Base-by-base conservation (phyloP, 2,113 vertebrate genomes). In the Zosterops lateralis region DNA sequence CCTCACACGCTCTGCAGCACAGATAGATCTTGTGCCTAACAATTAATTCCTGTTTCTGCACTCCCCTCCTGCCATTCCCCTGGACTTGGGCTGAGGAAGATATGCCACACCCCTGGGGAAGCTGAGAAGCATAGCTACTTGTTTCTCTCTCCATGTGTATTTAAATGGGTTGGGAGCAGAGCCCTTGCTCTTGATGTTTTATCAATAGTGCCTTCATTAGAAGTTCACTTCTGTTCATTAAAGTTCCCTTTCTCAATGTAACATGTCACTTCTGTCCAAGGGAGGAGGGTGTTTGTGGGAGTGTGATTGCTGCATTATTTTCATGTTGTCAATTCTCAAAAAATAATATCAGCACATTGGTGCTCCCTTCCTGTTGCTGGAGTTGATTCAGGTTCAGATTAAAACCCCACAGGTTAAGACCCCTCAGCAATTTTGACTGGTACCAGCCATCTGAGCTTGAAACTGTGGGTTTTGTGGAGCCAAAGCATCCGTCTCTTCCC, bases 211-310 rank as follows among this genome's bases (percentile, higher is more conserved):
- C 56, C 34, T 86, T 83, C 8, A 1, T 86, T 92, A 71, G 57
- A 86, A 62, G 86, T 89, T 92, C 44, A 17, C 60, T 77, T 83
- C 72, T 96, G 68, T 93, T 96, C 92, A 74, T 78, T 93, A 38
- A 94, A 84, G 60, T 60, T 81, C 51, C 47, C 31, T 77, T 90
- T 93, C 40, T 48, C 45, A n/a, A 60, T 12, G 28, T 14, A 67
- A 81, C 42, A 64, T 96, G 72, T 78, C 86, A 56, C 40, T 80
- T 90, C 19, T 2, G 3, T 54, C 82, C 76, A 48, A 64, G 51
- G 42, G 79, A 86, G 68, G 24, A 65, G 32, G n/a, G 1, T 60
- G 4, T 88, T 36, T 18, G 17, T 31, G 40, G 44, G 29, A 83
- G 24, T 19, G 47, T 34, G 14, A 7, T 47, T 45, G 14, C 18